These are phyloP conservation scores for Apamea anceps DNA, from an alignment of 2,888 invertebrate species.

Conservation along the genomic window DNA sequence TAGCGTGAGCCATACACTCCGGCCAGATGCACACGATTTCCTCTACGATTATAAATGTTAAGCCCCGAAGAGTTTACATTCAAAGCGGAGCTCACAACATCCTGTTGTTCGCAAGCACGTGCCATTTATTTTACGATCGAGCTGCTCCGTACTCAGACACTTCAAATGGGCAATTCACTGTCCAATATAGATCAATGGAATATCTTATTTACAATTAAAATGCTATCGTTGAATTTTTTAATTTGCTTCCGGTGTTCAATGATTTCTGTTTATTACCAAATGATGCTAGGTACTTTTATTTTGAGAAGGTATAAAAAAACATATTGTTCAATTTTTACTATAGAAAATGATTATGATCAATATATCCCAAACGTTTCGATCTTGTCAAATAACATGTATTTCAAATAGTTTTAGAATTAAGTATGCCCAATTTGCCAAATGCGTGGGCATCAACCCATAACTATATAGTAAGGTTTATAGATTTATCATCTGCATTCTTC, in stretches of 20 bases:
- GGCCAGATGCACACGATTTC: conserved; percentile 83
- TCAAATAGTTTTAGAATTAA: not conserved
- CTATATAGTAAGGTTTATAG: not conserved
- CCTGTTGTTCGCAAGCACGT: conserved; percentile 82
- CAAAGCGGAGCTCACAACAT: conserved; percentile 78
- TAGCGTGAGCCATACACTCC: conserved; percentile 70
- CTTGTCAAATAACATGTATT: not conserved
- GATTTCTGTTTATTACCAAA: not conserved
- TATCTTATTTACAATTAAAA: conserved; percentile 53
- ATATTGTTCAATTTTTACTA: not conserved
- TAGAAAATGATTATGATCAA: not conserved
- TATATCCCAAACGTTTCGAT: not conserved
- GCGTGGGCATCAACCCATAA: not conserved
- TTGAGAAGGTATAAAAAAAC: not conserved
- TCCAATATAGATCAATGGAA: conserved; percentile 65
- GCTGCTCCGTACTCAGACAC: conserved; percentile 64
- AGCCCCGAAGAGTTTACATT: conserved; percentile 78
- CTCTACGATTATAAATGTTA: conserved; percentile 77
- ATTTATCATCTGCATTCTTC: not conserved
- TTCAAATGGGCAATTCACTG: conserved; percentile 62
- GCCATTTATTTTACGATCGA: conserved; percentile 80
- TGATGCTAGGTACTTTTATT: not conserved
- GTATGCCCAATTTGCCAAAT: not conserved
- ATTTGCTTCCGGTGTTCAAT: conserved; percentile 37
- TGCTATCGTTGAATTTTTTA: conserved; percentile 27